Evolutionary conservation across 2,113 vertebrate species (phyloP).

Genomic region (Dromaius novaehollandiae): DNA sequence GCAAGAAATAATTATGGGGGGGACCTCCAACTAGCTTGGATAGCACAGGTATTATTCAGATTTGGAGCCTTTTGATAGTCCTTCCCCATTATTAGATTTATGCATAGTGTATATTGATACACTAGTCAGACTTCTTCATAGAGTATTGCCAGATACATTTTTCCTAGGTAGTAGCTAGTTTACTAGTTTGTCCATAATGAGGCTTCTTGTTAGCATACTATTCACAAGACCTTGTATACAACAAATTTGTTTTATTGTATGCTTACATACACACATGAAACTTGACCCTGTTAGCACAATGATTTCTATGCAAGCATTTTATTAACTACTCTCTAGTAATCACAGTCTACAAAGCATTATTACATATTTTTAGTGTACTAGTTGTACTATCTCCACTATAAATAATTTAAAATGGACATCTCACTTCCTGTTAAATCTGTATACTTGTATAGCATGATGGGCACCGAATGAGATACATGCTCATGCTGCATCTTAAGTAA

Average conservation of each 20-base stretch:
- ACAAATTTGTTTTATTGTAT: background rate
- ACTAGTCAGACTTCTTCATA: background rate
- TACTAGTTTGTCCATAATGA: background rate
- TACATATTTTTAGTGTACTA: background rate
- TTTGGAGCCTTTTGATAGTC: background rate
- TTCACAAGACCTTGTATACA: background rate
- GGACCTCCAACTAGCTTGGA: slow-evolving; percentile 12
- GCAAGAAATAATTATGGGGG: background rate
- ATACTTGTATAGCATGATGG: background rate
- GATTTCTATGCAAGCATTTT: background rate
- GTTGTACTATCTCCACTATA: background rate
- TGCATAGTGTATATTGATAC: background rate
- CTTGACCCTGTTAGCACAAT: background rate
- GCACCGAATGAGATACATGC: background rate
- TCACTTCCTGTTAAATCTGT: background rate
- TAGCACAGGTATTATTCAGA: background rate
- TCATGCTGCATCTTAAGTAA: background rate
- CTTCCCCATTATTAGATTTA: background rate
- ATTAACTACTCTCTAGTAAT: background rate
- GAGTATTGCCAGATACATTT: background rate
- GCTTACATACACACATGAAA: background rate
- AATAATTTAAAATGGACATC: background rate
- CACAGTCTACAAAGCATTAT: background rate
- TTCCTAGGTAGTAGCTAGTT: background rate
- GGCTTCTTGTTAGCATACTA: background rate